phyloP scores from a whole-genome alignment of 1,140 invertebrate genomes.

The Drosophila busckii region DNA sequence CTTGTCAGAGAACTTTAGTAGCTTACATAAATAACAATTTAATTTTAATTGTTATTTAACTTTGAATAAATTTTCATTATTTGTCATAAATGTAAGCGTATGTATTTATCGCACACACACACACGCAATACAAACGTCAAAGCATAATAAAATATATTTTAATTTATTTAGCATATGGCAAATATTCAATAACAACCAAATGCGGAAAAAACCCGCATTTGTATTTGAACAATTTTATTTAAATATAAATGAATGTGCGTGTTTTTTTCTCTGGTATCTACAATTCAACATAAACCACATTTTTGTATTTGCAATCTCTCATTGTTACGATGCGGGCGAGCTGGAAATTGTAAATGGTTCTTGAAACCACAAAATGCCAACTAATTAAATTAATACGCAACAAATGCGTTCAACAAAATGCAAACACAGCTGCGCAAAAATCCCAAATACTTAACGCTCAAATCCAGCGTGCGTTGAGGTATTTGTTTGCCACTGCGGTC shows the following conservation, averaged over 20 bases:
- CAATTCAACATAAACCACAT: conserved; percentile 39
- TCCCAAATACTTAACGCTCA: conserved; percentile 3
- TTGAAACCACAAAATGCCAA: conserved; percentile 58
- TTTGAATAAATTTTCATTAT: conserved; percentile 10
- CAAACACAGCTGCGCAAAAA: conserved; percentile 28
- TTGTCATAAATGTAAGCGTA: conserved; percentile 38
- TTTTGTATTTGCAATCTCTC: conserved; percentile 45
- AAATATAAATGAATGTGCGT: too few species aligned
- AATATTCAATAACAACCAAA: conserved; percentile 43
- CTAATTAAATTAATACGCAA: conserved; percentile 72
- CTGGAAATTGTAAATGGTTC: conserved; percentile 23
- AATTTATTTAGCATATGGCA: conserved; percentile 67
- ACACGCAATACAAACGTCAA: conserved; percentile 11
- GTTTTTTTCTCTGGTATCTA: conserved; percentile 10
- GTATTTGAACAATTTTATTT: conserved; percentile 31
- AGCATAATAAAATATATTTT: conserved; percentile 48
- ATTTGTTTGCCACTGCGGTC: conserved; percentile 24
- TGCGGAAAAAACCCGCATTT: conserved; percentile 45
- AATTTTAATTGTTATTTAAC: conserved; percentile 24
- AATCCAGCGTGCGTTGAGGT: conserved; percentile 2
- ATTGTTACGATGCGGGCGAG: conserved; percentile 30
- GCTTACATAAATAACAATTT: conserved; percentile 20
- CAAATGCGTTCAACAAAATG: conserved; percentile 57
- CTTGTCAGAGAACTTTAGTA: conserved; percentile 15
- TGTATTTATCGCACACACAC: conserved; percentile 42